Evolutionary conservation across 2,797 vertebrate genomes (phyloP), one percentile per base, ranked within the genome.

Genomic region (Xiphophorus birchmanni): DNA sequence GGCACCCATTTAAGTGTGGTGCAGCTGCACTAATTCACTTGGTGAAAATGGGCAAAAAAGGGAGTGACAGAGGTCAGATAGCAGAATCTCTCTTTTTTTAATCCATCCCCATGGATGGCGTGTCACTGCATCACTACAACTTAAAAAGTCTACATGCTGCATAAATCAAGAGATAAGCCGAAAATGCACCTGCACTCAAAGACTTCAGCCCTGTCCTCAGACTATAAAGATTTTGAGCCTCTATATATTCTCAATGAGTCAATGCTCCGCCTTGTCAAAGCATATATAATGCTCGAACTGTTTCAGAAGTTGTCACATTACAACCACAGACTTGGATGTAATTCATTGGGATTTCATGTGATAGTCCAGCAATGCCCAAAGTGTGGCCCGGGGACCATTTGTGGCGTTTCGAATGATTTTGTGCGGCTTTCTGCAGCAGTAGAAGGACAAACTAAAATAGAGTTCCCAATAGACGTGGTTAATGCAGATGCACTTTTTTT

Each of bases 21-120:
- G 94, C 96, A 96, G 96, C 96, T 96, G 96, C 96, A 95, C 93
- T 93, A 93, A 95, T 96, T 96, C 96, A 96, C 94, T 94, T 95
- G 93, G 94, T 93, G 92, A 95, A 95, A 94, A 95, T 94, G 92
- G 93, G 87, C 29, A 45, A 90, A 42, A 90, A 90, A 88, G 91
- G 91, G 88, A 92, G 87, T 87, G 82, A 92, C 92, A 94, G 91
- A 92, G 94, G 95, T 96, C 95, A 94, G 93, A 91, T 85, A 93
- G 91, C 91, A 91, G 92, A 93, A 94, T 94, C 89, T 93, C 50
- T 52, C 18, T 21, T 56, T 56, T 44, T 58, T 40, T 94, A 87
- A 95, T 95, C 93, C 94, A 93, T 92, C 89, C 83, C 89, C 90
- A 88, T 76, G 87, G 89, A 91, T 88, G 83, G 84, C 44, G 45